Evolutionary conservation across 2,797 vertebrate genomes (phyloP).

Genomic region (Vireo griseus): DNA sequence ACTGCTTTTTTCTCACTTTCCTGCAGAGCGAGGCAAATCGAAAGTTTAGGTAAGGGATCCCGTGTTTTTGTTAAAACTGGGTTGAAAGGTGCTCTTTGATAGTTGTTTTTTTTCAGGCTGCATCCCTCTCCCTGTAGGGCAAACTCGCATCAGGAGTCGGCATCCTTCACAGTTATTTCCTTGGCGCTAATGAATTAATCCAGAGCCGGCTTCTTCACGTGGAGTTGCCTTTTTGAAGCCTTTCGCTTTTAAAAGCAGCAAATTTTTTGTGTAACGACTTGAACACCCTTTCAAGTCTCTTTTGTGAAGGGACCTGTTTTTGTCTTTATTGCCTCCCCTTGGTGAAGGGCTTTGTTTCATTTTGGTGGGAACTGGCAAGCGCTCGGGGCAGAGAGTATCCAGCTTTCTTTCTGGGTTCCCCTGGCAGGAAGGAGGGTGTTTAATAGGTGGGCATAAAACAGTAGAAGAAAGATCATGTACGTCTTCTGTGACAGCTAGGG

Average conservation of each 20-base stretch:
- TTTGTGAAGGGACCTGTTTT: background rate
- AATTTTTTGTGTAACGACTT: background rate
- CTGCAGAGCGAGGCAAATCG: background rate
- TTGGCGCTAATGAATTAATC: background rate
- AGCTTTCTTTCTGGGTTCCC: background rate
- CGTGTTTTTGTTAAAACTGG: background rate
- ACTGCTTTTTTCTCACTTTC: background rate
- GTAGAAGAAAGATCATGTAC: background rate
- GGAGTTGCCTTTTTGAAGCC: background rate
- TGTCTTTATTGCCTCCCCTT: background rate
- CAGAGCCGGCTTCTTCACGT: background rate
- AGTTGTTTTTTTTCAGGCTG: background rate
- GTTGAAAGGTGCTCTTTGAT: background rate
- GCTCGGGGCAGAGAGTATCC: background rate
- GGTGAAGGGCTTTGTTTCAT: background rate
- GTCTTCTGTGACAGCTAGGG: background rate
- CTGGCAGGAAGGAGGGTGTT: constrained; percentile 26
- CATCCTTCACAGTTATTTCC: background rate
- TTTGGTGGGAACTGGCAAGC: background rate
- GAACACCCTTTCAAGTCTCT: background rate
- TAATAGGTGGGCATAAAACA: background rate
- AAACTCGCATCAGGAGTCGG: background rate
- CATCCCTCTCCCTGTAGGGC: background rate
- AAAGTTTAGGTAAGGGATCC: background rate
- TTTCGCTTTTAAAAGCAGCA: background rate